phyloP scores from a whole-genome alignment of 2,797 vertebrate species.

The Okamejei kenojei region DNA sequence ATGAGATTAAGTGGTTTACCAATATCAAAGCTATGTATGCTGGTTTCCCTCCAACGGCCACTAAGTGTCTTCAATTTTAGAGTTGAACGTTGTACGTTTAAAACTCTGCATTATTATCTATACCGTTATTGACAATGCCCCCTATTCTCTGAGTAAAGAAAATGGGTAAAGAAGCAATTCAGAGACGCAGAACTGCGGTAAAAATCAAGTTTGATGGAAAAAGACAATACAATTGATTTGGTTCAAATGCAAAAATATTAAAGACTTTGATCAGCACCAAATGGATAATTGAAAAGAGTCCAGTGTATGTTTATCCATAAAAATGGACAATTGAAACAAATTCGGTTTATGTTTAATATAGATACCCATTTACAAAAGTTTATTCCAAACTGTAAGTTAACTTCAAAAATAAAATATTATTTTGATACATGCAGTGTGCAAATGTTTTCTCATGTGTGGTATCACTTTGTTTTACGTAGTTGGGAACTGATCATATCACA shows the following conservation, averaged over 20 bases:
- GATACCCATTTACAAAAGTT: not conserved
- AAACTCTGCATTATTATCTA: not conserved
- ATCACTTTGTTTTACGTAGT: not conserved
- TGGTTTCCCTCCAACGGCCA: constrained; percentile 44
- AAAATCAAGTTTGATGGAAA: not conserved
- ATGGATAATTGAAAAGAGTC: not conserved
- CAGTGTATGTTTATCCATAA: not conserved
- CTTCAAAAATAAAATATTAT: not conserved
- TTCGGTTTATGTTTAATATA: not conserved
- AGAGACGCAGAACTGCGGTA: not conserved
- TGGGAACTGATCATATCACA: not conserved
- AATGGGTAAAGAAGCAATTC: not conserved
- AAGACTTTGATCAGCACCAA: not conserved
- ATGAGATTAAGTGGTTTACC: constrained; percentile 69
- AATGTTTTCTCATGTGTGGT: not conserved
- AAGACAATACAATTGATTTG: not conserved
- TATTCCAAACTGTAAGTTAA: not conserved
- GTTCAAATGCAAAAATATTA: not conserved
- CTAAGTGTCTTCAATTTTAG: not conserved
- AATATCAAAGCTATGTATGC: constrained; percentile 56
- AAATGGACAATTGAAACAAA: not conserved
- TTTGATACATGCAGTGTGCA: not conserved
- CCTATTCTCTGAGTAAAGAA: no score
- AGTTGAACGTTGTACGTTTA: not conserved
- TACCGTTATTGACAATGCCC: not conserved